phyloP scores from a whole-genome alignment of 2,888 invertebrate species.

The Drosophila pullipes region DNA sequence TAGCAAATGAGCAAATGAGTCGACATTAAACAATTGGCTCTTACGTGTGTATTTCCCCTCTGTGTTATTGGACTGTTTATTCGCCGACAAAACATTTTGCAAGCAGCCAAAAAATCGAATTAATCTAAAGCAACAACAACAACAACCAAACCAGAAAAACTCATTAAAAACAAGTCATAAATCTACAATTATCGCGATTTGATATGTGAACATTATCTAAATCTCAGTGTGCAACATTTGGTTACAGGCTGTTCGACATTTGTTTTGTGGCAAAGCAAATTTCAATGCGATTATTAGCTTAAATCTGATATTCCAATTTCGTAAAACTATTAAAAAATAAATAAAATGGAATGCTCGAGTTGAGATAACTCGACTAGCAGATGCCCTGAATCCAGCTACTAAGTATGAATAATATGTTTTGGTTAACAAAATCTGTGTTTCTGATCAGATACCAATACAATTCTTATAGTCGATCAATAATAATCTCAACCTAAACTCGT shows the following conservation, averaged over 20 bases:
- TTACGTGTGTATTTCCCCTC: background rate
- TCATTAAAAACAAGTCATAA: background rate
- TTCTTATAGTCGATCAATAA: background rate
- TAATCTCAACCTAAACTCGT: background rate
- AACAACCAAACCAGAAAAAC: background rate
- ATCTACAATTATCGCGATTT: background rate
- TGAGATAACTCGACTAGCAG: background rate
- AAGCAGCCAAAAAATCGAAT: background rate
- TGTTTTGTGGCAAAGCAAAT: background rate
- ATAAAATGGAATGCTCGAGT: background rate
- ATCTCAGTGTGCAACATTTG: background rate
- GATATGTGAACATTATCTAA: background rate
- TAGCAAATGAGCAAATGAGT: background rate
- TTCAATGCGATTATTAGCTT: background rate
- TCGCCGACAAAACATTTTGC: background rate
- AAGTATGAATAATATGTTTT: background rate
- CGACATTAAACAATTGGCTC: slow-evolving; percentile 23
- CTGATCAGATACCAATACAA: background rate
- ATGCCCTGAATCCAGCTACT: background rate
- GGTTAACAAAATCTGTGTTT: background rate
- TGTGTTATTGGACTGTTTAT: background rate
- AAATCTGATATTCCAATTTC: background rate
- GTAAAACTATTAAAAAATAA: background rate
- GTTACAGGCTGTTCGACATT: background rate
- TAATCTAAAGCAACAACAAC: slow-evolving; percentile 1